Base-by-base conservation (phyloP, 64 coral and sea anemone species). In the Anthopleura sola region DNA sequence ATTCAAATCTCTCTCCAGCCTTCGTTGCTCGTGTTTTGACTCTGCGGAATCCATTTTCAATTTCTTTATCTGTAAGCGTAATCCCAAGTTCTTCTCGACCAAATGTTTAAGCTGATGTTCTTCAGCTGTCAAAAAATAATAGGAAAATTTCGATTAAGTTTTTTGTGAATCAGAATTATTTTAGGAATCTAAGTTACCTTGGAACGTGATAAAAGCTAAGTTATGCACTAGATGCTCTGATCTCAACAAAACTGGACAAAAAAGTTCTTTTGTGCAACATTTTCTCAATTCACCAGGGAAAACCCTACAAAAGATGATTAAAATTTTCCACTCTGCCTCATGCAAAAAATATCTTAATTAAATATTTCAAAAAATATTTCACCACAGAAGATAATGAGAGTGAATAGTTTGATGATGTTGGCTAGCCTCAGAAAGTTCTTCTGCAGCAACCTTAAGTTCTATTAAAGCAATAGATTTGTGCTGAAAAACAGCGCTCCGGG, bases 81-180 rank as follows among this genome's bases (percentile, higher is more conserved):
- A 24, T 76, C 76, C 78, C 14, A 24, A 77, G 48, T 89, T 92
- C 19, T 86, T 86, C 32, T 44, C 79, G 18, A 60, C 18, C 68
- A 90, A 74, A 28, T 29, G 49, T n/a, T 92, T 71, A 23, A 83
- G 68, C 11, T 75, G 49, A 29, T 86, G 32, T 21, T 80, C 87
- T 60, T 93, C 91, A 38, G 66, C 94, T 97, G 78, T 80, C 55
- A 60, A 90, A 48, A 50, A 83, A 53, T 46, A 56, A 71, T 77
- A 31, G 1, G 3, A 71, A 71, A 32, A 66, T 5, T 34, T n/a
- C n/a, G 0, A 71, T 71, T 34, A 34, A 34, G 2, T 62, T 62
- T 24, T 1, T 2, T 62, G 5, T 6, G 24, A 19, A 62, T 17
- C 3, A 26, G 24, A 3, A 8, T 24, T 26, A 5, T 24, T 0